Percentiles rank a stretch among this genome's conserved stretches.
Conservation (phyloP, 2,888 invertebrate species). For the Galerucella nymphaeae region DNA sequence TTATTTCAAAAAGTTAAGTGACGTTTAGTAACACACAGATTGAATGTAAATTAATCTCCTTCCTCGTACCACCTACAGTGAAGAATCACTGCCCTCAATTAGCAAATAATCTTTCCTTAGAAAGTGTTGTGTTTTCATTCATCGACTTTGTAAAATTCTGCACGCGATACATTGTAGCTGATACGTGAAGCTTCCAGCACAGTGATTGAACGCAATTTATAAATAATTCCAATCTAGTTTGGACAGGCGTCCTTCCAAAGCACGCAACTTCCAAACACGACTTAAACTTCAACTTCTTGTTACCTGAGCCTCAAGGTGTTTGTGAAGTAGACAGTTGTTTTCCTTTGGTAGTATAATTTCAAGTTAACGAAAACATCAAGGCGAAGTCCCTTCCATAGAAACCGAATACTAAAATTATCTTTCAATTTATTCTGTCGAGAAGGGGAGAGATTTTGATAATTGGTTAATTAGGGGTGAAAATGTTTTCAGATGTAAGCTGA, state of each 20-base stretch:
- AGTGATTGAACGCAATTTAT: conserved; percentile 46
- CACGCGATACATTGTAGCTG: conserved; percentile 35
- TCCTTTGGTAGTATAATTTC: background rate
- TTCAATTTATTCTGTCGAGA: background rate
- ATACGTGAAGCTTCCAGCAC: conserved; percentile 22
- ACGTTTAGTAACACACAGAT: background rate
- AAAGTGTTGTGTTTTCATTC: background rate
- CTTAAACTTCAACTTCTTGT: conserved; percentile 3
- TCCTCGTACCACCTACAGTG: background rate
- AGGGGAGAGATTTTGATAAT: background rate
- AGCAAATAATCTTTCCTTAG: background rate
- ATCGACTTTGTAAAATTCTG: background rate
- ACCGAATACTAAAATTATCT: background rate
- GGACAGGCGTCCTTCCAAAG: conserved; percentile 34
- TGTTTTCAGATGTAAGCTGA: too few species aligned
- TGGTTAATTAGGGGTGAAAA: background rate
- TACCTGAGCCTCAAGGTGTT: background rate
- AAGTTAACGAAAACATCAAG: background rate
- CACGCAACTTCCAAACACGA: conserved; percentile 37
- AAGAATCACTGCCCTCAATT: background rate
- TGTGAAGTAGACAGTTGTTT: conserved; percentile 11
- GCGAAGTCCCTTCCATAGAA: background rate
- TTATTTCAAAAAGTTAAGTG: too few species aligned
- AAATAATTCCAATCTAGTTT: conserved; percentile 46
- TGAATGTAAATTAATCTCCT: background rate